A percentile compares a stretch with the other conserved stretches of the same genome.
These are phyloP conservation scores for Lissonota sp. DNA, from an alignment of 2,888 invertebrate species.

Conservation along the genomic window DNA sequence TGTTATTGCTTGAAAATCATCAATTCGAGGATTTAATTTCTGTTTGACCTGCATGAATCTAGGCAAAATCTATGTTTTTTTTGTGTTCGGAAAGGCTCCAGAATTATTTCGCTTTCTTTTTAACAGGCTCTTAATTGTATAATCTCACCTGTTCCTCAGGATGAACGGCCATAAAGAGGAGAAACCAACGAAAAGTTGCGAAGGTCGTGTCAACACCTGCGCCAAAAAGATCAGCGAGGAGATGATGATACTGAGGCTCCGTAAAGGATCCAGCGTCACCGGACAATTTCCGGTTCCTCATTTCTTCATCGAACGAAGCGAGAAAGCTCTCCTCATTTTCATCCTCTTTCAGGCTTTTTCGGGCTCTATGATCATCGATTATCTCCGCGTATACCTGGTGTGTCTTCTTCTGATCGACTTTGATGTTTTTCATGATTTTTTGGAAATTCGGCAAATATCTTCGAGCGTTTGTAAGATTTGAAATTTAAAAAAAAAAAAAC, in stretches of 20 bases:
- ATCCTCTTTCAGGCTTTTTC: slow-evolving; percentile 81
- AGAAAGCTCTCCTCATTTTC: slow-evolving; percentile 84
- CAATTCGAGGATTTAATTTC: too few species aligned
- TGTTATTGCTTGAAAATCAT: too few species aligned
- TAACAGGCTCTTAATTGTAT: not conserved
- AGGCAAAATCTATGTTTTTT: not conserved
- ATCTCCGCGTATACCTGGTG: slow-evolving; percentile 90
- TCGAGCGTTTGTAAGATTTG: slow-evolving; percentile 66
- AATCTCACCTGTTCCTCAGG: slow-evolving; percentile 87
- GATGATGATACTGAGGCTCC: slow-evolving; percentile 89
- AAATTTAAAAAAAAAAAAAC: slow-evolving; percentile 2
- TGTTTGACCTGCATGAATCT: too few species aligned
- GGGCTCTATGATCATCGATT: slow-evolving; percentile 85
- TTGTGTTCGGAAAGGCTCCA: not conserved
- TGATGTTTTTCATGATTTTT: slow-evolving; percentile 87
- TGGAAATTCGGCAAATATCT: slow-evolving; percentile 88
- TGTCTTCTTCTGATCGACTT: slow-evolving; percentile 89
- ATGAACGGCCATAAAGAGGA: slow-evolving; percentile 90
- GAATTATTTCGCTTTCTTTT: not conserved
- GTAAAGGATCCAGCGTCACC: slow-evolving; percentile 85
- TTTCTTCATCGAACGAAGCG: slow-evolving; percentile 88
- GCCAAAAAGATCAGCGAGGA: slow-evolving; percentile 93
- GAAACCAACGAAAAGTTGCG: slow-evolving; percentile 92
- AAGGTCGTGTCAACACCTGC: slow-evolving; percentile 94
- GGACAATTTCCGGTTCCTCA: slow-evolving; percentile 84